Conservation (phyloP, 2,113 vertebrate genomes). For the Bucco capensis region DNA sequence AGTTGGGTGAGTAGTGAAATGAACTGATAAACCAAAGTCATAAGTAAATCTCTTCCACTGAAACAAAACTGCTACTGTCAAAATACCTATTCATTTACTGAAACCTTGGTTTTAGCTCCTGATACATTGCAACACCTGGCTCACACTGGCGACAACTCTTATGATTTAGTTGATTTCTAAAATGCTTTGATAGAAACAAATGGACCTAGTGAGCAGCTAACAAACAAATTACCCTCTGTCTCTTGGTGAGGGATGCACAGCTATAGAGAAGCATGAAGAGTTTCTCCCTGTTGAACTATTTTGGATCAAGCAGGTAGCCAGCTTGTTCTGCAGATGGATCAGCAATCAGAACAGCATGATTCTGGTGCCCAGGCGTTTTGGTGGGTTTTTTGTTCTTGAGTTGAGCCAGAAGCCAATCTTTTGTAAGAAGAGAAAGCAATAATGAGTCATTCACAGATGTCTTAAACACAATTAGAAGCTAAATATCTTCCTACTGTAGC, state of each 20-base stretch:
- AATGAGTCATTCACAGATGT: constrained; percentile 27
- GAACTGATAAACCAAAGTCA: constrained; percentile 1
- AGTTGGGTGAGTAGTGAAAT: constrained; percentile 10
- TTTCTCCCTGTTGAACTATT: neutral
- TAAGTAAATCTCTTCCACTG: neutral
- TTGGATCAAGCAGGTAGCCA: neutral
- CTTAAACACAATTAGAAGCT: constrained; percentile 6
- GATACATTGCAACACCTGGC: neutral
- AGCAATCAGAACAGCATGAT: neutral
- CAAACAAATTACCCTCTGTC: constrained; percentile 10
- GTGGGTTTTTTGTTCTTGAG: neutral
- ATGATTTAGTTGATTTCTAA: neutral
- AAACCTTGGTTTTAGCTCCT: neutral
- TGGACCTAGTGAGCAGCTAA: neutral
- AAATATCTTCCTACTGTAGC: constrained; percentile 20
- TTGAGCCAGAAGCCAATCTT: neutral
- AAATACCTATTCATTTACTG: neutral
- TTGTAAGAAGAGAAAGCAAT: neutral
- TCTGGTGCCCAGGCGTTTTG: constrained; percentile 6
- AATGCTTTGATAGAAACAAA: constrained; percentile 36
- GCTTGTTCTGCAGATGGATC: constrained; percentile 43
- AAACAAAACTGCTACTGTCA: neutral
- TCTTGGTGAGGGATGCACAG: neutral
- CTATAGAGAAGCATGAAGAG: neutral
- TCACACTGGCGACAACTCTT: neutral